Conservation (phyloP, 2,113 vertebrate genomes). For the Corythaeola cristata region DNA sequence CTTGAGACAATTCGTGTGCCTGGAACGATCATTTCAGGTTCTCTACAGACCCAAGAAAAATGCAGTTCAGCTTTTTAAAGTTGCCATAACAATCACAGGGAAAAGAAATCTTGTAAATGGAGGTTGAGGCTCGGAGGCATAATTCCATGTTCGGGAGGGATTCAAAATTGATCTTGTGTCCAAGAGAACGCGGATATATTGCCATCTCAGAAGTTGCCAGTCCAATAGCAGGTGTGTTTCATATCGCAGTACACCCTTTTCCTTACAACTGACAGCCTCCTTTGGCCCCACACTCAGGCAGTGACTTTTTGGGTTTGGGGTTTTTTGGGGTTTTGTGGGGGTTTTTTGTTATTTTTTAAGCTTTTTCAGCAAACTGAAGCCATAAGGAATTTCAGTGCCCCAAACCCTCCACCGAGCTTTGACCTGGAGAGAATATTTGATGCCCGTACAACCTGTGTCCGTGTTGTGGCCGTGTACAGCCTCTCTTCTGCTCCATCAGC, state of each 20-base stretch:
- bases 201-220: background rate
- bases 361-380: background rate
- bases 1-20: background rate
- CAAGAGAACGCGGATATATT: background rate
- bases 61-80: background rate
- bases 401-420: background rate
- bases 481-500: background rate
- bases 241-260: background rate
- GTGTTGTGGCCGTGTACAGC: rapidly evolving
- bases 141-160: background rate
- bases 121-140: background rate
- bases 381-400: background rate
- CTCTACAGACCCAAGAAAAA: background rate
- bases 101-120: background rate
- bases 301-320: background rate
- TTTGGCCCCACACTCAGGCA: background rate
- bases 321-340: too few relatives aligned
- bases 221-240: background rate
- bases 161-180: background rate
- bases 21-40: background rate
- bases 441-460: rapidly evolving
- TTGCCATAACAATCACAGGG: background rate
- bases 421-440: background rate
- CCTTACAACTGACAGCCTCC: background rate
- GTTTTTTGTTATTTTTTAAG: background rate